Evolutionary conservation across 2,797 vertebrate genomes (phyloP).

Genomic region (Hypotaenidia okinawae): DNA sequence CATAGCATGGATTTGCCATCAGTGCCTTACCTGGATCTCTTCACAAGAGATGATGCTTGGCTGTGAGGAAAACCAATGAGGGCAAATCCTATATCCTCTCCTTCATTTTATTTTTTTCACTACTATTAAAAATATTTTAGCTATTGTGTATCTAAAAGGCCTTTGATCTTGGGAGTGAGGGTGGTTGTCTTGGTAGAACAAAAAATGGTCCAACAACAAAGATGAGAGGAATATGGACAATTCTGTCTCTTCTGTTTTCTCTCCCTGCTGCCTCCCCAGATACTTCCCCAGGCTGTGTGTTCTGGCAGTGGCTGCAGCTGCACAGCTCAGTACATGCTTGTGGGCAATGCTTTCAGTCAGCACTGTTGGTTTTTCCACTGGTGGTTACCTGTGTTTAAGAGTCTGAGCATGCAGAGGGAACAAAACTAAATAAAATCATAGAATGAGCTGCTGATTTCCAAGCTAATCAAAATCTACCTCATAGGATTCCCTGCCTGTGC

Average conservation of each 20-base stretch:
- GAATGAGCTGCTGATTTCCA: neutral
- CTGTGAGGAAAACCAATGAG: neutral
- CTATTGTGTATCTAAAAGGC: neutral
- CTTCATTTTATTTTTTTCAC: neutral
- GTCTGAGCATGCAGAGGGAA: neutral
- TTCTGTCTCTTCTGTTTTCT: neutral
- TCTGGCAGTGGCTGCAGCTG: neutral
- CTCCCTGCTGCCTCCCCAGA: rapidly evolving
- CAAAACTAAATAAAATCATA: neutral
- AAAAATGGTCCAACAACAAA: neutral
- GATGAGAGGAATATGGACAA: neutral
- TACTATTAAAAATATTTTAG: neutral
- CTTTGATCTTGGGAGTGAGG: neutral
- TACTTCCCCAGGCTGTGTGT: neutral
- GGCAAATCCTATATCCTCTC: neutral
- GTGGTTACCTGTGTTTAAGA: neutral
- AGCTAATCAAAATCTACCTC: neutral
- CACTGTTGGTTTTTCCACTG: neutral
- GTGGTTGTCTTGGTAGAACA: neutral
- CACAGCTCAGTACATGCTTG: neutral
- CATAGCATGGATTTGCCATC: neutral
- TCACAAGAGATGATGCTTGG: neutral
- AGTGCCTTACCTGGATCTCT: neutral
- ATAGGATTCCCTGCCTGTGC: neutral
- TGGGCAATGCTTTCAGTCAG: neutral